phyloP scores from a whole-genome alignment of 2,888 invertebrate genomes.

The Monoplex corrugatus region DNA sequence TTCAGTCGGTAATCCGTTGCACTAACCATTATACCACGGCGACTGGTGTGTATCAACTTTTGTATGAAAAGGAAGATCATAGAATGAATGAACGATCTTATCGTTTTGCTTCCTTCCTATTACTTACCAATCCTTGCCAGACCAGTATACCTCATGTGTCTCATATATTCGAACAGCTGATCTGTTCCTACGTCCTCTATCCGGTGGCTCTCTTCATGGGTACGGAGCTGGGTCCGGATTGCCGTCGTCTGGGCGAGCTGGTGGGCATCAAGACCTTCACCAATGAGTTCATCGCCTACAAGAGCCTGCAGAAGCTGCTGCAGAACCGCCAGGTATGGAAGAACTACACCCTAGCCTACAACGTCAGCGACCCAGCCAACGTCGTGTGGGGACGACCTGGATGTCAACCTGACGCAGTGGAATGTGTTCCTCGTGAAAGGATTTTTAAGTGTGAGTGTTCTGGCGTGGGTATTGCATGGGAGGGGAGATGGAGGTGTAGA shows the following conservation, averaged over 20 bases:
- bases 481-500: neutral
- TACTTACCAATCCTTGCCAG: too few relatives aligned
- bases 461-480: neutral
- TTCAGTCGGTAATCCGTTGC: too few relatives aligned
- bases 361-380: constrained; percentile 28
- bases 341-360: constrained; percentile 31
- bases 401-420: constrained; percentile 47
- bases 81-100: too few relatives aligned
- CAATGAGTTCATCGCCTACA: constrained; percentile 96
- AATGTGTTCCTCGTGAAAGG: constrained; percentile 38
- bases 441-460: constrained; percentile 2
- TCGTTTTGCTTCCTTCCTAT: too few relatives aligned
- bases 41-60: too few relatives aligned
- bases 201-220: constrained; percentile 95
- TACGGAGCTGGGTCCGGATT: constrained; percentile 84
- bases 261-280: constrained; percentile 94
- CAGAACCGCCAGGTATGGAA: constrained; percentile 30
- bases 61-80: too few relatives aligned
- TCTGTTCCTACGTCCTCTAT: constrained; percentile 93
- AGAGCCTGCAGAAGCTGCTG: constrained; percentile 3
- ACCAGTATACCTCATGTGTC: too few relatives aligned
- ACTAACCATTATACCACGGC: too few relatives aligned
- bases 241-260: constrained; percentile 89
- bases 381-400: constrained; percentile 24
- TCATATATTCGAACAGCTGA: too few relatives aligned